Evolutionary conservation across 2,797 vertebrate species (phyloP).

Genomic region (Enteromius viviparus): DNA sequence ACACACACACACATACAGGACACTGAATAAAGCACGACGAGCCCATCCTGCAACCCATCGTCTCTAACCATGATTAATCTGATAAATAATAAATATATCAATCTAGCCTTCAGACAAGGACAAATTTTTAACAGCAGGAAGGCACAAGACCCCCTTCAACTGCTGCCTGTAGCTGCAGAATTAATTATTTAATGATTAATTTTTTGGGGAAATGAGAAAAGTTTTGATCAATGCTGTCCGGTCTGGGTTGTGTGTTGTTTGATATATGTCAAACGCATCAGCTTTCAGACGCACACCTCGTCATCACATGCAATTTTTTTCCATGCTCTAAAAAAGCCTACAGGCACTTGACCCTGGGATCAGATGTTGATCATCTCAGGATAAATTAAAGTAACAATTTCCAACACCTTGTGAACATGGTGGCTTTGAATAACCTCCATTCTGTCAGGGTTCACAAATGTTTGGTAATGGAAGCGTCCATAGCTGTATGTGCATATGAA

Average conservation of each 20-base stretch:
- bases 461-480: constrained; percentile 79
- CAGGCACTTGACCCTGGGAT: constrained; percentile 91
- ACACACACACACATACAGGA: constrained; percentile 33
- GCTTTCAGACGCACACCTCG: constrained; percentile 22
- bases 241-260: constrained; percentile 92
- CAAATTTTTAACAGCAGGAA: constrained; percentile 99
- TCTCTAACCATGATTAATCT: constrained; percentile 98
- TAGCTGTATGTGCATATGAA: constrained; percentile 69
- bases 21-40: constrained; percentile 65
- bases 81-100: constrained; percentile 99
- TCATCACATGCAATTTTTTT: neutral
- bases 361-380: constrained; percentile 88
- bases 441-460: constrained; percentile 71
- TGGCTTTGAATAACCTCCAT: constrained; percentile 77
- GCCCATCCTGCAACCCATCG: constrained; percentile 88
- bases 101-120: constrained; percentile 99
- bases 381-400: constrained; percentile 93
- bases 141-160: constrained; percentile 90
- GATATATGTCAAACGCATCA: constrained; percentile 90
- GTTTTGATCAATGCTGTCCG: constrained; percentile 99
- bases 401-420: constrained; percentile 77
- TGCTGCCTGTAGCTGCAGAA: constrained; percentile 92
- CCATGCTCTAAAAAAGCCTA: constrained; percentile 79
- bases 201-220: constrained; percentile 96
- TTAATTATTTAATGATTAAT: constrained; percentile 99